phyloP scores from a whole-genome alignment of 1,140 invertebrate genomes.

The Lepidostoma basale region DNA sequence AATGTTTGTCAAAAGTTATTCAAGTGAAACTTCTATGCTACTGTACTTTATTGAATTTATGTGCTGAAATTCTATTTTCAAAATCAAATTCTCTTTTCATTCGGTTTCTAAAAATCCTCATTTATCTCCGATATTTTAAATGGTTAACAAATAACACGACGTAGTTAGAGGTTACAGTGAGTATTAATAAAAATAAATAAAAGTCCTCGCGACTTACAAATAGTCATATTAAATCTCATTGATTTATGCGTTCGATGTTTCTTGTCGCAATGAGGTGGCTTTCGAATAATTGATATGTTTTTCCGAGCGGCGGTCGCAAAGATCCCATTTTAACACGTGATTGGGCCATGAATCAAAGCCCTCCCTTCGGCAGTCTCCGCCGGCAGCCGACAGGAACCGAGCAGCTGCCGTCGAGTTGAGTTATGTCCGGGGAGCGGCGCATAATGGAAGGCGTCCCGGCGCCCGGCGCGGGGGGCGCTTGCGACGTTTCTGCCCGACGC shows the following conservation, averaged over 20 bases:
- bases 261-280: neutral
- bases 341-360: constrained; percentile 18
- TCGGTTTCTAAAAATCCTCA: no score
- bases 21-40: no score
- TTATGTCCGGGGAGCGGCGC: constrained; percentile 18
- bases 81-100: no score
- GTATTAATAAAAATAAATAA: neutral
- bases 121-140: no score
- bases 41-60: no score
- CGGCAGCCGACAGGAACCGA: constrained; percentile 19
- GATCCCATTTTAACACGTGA: neutral
- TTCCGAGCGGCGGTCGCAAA: constrained; percentile 6
- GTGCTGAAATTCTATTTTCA: no score
- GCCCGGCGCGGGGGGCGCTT: neutral
- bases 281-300: constrained; percentile 29
- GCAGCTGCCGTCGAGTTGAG: constrained; percentile 33
- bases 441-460: neutral
- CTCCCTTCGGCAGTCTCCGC: constrained; percentile 19
- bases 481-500: neutral
- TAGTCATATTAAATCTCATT: constrained; percentile 4
- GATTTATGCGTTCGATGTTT: neutral
- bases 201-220: neutral
- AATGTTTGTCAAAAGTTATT: no score
- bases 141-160: no score
- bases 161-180: no score